Base-by-base conservation (phyloP, 2,113 vertebrate species). In the Varanus salvator region DNA sequence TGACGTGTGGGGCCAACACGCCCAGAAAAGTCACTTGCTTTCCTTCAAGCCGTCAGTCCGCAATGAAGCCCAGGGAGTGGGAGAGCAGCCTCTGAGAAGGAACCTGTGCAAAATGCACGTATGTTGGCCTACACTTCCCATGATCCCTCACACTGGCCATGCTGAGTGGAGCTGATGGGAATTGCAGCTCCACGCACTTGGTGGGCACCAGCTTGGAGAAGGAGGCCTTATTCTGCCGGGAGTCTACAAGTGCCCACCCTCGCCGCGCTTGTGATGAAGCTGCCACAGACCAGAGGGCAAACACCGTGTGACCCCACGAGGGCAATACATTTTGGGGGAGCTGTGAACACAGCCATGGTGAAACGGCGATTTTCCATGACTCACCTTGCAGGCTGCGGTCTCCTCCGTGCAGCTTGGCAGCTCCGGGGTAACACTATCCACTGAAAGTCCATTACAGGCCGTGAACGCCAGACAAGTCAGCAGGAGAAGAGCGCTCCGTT, bases 351-450 rank as follows among this genome's bases (percentile, higher is more conserved):
- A 15, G 72, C 44, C 12, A 3, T 21, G 48, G 8, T 12, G 8
- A 27, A 57, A 64, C 12, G 29, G 25, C 78, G 34, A 72, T 11
- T 66, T 21, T 15, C 38, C 21, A 14, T 12, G 17, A 31, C 29
- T 38, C 23, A 5, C 3, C 21, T 71, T 0, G 0, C 11, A 38
- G 48, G 12, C 12, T 12, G 2, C 48, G 11, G 29, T 12, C 31
- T 29, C 12, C 31, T 69, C 69, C 11, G 31, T 4, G 3, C 68
- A 1, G 6, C 64, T 71, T 7, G 23, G 57, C 77, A 8, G 17
- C 86, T n/a, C 72, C 14, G 1, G 25, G 68, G 87, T 64, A 89
- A 89, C 87, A 6, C 48, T 60, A 89, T 60, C 69, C 44, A 31
- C 38, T 50, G 44, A 23, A 69, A 80, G 76, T 34, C 86, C 77